Base-by-base conservation (phyloP, 1,140 invertebrate genomes). In the Papilio helenus region DNA sequence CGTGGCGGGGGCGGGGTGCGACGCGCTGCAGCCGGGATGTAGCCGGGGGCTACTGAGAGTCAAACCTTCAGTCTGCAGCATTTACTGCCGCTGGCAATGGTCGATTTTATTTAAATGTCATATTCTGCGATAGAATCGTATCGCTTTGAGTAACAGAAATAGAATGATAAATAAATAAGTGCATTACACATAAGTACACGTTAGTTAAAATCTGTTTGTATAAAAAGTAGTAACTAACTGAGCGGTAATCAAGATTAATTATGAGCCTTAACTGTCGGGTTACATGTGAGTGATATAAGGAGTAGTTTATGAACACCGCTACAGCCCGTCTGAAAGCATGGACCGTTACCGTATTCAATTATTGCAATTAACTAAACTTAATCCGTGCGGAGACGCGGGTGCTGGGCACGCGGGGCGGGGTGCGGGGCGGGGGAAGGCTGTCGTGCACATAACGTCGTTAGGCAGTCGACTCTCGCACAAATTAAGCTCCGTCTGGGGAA, bases 31-130 rank as follows among this genome's bases (percentile, higher is more conserved):
- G 51, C n/a, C n/a, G 51, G 51, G 51, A 5, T 26, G 58, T 26
- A 16, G 20, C 61, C 26, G 23, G 9, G 12, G 61, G 61, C 61
- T 68, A 16, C 26, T 29, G 3, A 10, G 3, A 68, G 26, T 7
- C 12, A 16, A 12, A 29, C 12, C 61, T 68, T 61, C 10, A 29
- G 51, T 20, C 51, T 55, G 51, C 26, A 68, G 12, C 61, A 61
- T 20, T 61, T 29, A 34, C 61, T 68, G 61, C 61, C 61, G 26
- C 12, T 26, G 61, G 61, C 61, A 26, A 68, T 29, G 7, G 16
- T 68, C 61, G 4, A 68, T 61, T 29, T 68, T 68, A 68, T 68
- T 68, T 68, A 29, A 68, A 68, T 68, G 23, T 68, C 12, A 68
- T 26, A 29, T 34, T 68, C 61, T 34, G 26, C 26, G 34, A 16